Evolutionary conservation across 2,888 invertebrate genomes (phyloP).

Genomic region (Brassicogethes aeneus): DNA sequence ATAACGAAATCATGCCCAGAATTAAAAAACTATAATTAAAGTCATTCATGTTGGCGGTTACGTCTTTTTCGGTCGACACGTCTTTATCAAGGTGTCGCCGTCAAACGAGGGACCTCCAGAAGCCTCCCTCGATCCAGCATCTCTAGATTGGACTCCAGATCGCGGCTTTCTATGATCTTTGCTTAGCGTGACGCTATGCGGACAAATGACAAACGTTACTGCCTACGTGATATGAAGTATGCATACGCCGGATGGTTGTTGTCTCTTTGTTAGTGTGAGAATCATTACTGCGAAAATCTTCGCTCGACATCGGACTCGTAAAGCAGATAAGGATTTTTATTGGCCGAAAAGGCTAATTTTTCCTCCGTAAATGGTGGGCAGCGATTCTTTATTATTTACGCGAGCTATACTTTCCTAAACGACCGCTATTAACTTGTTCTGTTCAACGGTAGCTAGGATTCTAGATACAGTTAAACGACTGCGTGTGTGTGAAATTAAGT

Average conservation of each 20-base stretch:
- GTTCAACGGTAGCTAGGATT: too few relatives aligned
- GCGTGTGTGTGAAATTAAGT: too few relatives aligned
- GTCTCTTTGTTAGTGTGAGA: conserved; percentile 36
- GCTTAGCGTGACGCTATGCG: conserved; percentile 37
- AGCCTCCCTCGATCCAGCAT: too few relatives aligned
- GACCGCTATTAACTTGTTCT: too few relatives aligned
- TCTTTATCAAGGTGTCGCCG: too few relatives aligned
- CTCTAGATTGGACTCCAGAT: conserved; percentile 35
- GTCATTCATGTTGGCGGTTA: not conserved
- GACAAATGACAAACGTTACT: conserved; percentile 38
- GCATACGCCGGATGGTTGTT: conserved; percentile 25
- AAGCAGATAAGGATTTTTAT: conserved; percentile 24
- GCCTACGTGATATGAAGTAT: conserved; percentile 39
- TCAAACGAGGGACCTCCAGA: too few relatives aligned
- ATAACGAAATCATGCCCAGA: not conserved
- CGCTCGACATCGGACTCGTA: conserved; percentile 22
- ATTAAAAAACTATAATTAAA: not conserved
- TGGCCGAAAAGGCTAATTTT: conserved; percentile 20
- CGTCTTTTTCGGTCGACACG: not conserved
- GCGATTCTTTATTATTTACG: too few relatives aligned
- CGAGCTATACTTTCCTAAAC: too few relatives aligned
- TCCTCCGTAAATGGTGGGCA: not conserved
- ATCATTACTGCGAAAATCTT: conserved; percentile 28
- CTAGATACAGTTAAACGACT: too few relatives aligned
- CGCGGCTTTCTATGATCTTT: conserved; percentile 35